Percentiles rank a stretch among this genome's conserved stretches.
These are phyloP conservation scores for human DNA, from an alignment of 2,113 vertebrate genomes.

Conservation along the genomic window DNA sequence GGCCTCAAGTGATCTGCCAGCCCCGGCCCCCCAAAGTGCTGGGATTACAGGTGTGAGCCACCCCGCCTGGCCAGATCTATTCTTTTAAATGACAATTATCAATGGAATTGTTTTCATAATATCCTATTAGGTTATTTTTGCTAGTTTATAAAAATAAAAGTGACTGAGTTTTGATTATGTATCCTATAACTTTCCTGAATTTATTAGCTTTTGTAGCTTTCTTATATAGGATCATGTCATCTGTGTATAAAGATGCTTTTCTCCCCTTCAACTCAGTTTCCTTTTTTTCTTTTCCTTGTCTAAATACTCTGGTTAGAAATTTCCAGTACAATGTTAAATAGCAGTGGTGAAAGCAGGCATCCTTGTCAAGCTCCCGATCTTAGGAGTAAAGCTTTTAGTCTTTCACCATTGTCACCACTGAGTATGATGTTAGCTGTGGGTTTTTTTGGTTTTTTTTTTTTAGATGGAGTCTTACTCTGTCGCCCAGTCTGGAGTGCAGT, in stretches of 20 bases:
- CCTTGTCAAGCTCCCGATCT: background rate
- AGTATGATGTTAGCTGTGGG: background rate
- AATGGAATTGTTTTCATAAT: background rate
- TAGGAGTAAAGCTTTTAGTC: background rate
- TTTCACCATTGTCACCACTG: background rate
- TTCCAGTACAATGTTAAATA: background rate
- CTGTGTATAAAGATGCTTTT: background rate
- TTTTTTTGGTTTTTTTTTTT: background rate
- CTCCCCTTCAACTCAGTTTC: background rate
- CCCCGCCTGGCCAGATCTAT: background rate
- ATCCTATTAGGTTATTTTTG: background rate
- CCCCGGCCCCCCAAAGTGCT: background rate
- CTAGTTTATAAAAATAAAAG: background rate
- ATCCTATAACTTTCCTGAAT: background rate
- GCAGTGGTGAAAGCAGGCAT: background rate
- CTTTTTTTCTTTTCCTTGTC: background rate
- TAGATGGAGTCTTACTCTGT: too few relatives aligned
- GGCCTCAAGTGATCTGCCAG: too few relatives aligned
- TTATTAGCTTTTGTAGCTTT: slow-evolving; percentile 5
- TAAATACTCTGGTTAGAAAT: background rate
- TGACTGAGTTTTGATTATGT: background rate
- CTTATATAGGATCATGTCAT: background rate
- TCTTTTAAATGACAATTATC: background rate
- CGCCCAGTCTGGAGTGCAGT: too few relatives aligned
- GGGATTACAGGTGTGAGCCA: background rate